These are phyloP conservation scores for Heliconius cydno DNA, from an alignment of 2,888 invertebrate genomes.

Conservation along the genomic window DNA sequence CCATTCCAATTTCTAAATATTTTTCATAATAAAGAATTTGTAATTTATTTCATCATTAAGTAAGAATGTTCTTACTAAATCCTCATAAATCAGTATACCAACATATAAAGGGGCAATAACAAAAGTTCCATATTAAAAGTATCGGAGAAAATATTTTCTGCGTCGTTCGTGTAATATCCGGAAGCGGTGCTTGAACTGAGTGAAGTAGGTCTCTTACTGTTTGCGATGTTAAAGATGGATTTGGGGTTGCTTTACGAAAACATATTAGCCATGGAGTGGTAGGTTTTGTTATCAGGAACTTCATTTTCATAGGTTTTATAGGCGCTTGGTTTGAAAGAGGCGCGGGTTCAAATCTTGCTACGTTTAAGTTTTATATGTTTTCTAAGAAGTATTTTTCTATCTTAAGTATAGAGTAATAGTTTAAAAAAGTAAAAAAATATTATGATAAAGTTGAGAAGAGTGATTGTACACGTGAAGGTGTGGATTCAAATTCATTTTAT, in stretches of 20 bases:
- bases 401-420: no score
- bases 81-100: not conserved
- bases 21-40: no score
- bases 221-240: not conserved
- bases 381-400: no score
- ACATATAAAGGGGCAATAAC: not conserved
- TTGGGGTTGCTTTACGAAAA: not conserved
- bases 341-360: no score
- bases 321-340: no score
- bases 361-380: no score
- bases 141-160: slow-evolving; percentile 9
- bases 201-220: slow-evolving; percentile 14
- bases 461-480: no score
- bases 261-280: not conserved
- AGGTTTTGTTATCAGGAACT: not conserved
- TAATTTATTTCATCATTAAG: no score
- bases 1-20: no score
- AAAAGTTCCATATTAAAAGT: slow-evolving; percentile 15
- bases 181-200: slow-evolving; percentile 12
- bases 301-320: not conserved
- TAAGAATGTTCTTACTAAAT: not conserved
- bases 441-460: no score
- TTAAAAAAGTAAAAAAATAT: no score
- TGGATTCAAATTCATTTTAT: no score
- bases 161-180: slow-evolving; percentile 22